Conservation (phyloP, 2,797 vertebrate species). For the Falco peregrinus region DNA sequence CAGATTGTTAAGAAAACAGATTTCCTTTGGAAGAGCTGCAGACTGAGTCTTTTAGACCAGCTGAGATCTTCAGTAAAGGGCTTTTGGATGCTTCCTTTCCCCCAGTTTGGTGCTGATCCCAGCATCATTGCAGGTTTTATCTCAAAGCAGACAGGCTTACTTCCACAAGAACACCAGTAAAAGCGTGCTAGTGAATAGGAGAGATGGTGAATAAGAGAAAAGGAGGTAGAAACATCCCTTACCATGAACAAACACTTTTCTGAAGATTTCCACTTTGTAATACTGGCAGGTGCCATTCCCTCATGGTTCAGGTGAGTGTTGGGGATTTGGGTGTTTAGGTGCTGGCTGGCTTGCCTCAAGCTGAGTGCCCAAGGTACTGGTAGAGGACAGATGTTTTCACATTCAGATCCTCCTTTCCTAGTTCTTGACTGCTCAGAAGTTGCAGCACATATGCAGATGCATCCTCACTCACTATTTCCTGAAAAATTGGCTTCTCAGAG, state of each 20-base stretch:
- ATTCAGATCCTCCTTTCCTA: not conserved
- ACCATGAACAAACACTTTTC: not conserved
- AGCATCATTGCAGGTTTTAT: too few species aligned
- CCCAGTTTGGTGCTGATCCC: too few species aligned
- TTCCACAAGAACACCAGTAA: too few species aligned
- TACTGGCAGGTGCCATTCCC: not conserved
- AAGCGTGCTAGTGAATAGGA: too few species aligned
- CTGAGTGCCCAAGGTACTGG: not conserved
- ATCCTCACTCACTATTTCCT: not conserved
- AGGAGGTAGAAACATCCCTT: not conserved
- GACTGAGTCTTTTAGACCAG: too few species aligned
- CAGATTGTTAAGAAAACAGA: conserved; percentile 7
- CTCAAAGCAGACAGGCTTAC: too few species aligned
- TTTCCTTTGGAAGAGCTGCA: too few species aligned
- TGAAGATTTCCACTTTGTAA: not conserved
- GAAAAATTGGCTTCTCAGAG: not conserved
- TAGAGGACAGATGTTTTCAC: not conserved
- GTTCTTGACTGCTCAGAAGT: not conserved
- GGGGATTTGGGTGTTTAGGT: not conserved
- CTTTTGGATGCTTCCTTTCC: too few species aligned
- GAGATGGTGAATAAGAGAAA: too few species aligned
- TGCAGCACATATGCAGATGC: not conserved
- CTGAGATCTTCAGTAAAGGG: too few species aligned
- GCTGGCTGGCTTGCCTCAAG: not conserved
- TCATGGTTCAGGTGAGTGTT: not conserved